These are phyloP conservation scores for Myotis vivesi DNA, from an alignment of 2,797 vertebrate genomes.

Conservation along the genomic window DNA sequence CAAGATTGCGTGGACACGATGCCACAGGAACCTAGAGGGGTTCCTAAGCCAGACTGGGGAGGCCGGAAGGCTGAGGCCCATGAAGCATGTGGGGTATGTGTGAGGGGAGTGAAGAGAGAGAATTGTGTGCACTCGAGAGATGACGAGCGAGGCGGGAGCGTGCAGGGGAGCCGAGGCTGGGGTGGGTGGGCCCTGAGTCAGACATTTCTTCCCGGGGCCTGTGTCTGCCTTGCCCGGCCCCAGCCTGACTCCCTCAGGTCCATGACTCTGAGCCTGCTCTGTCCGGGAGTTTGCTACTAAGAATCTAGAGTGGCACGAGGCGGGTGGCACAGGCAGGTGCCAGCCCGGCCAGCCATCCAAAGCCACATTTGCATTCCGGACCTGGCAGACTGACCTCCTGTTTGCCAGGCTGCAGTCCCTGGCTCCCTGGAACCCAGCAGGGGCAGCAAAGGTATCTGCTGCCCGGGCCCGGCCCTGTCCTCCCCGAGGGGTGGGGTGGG, in stretches of 20 bases:
- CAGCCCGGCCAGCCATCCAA: neutral
- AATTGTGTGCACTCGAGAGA: fast-evolving
- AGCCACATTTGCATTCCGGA: neutral
- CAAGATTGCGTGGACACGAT: too few relatives aligned
- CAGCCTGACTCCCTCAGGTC: too few relatives aligned
- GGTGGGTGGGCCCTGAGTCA: neutral
- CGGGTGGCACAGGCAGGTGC: neutral
- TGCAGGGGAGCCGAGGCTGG: fast-evolving
- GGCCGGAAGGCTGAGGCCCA: neutral
- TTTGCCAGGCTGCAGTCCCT: neutral
- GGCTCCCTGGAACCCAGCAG: neutral
- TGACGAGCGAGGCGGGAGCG: neutral
- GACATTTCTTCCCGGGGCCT: neutral
- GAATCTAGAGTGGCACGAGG: neutral
- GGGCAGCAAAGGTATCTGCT: neutral
- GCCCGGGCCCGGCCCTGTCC: fast-evolving
- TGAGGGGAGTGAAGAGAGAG: fast-evolving
- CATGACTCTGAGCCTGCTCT: fast-evolving
- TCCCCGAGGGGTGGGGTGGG: too few relatives aligned
- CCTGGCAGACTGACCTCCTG: neutral
- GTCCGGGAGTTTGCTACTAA: neutral
- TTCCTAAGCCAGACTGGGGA: neutral
- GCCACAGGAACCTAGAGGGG: neutral
- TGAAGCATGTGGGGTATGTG: neutral
- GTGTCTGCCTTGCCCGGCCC: neutral